Base-by-base conservation (phyloP, 2,113 vertebrate genomes). In the Hassar affinis region DNA sequence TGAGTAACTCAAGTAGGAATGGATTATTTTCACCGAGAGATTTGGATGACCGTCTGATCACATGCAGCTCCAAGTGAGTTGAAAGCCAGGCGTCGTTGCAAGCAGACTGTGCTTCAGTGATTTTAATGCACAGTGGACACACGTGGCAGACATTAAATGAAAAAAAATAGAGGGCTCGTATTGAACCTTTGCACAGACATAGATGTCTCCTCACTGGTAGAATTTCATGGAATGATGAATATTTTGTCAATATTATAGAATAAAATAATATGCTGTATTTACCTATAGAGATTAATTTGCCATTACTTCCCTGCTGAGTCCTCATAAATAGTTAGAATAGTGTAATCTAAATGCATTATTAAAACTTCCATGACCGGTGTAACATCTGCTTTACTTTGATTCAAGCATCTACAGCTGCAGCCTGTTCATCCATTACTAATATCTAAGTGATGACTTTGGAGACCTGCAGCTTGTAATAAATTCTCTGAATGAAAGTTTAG, bases 61-160 rank as follows among this genome's bases (percentile, higher is more conserved):
- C 81, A 6, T 88, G 82, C 90, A 87, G 90, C 88, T 90, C 89
- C 75, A 4, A 78, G 72, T 84, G 69, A 88, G 88, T 88, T 88
- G 85, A 80, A 72, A 84, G 86, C 85, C 89, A 87, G 87, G 86
- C 86, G n/a, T 54, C 18, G 52, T 56, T 80, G 42, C 57, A 6
- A 82, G 75, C 79, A 71, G 33, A 74, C 61, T 59, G 22, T 68
- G 56, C 47, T 71, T 45, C 12, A 49, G 3, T 56, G 17, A 78
- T 54, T 78, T 45, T 12, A n/a, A 45, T 80, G 56, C 64, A 38
- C 66, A 35, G n/a, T 74, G 74, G 45, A 78, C 72, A 84, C 79
- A 78, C 82, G 71, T 86, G 71, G 82, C 78, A 42, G 77, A 77
- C 38, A 10, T 33, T n/a, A 25, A 62, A 82, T 30, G 54, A 54